phyloP scores from a whole-genome alignment of 2,888 invertebrate species.

The Didymodactylos carnosus region DNA sequence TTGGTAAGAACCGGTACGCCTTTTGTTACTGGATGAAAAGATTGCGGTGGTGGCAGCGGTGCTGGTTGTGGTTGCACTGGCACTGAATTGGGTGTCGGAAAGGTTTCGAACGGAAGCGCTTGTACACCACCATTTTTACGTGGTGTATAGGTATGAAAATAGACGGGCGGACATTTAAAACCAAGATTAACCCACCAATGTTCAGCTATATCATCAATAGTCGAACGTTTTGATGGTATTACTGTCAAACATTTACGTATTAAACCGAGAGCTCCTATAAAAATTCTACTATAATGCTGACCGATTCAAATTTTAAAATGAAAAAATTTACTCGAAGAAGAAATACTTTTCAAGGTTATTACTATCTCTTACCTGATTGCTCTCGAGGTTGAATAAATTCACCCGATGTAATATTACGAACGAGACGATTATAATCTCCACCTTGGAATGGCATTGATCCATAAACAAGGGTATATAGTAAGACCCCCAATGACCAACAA shows the following conservation, averaged over 20 bases:
- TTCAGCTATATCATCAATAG: conserved; percentile 74
- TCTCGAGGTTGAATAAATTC: conserved; percentile 89
- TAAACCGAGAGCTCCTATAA: conserved; percentile 55
- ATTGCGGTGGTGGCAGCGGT: no score
- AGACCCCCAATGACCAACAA: conserved; percentile 71
- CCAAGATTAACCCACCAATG: conserved; percentile 80
- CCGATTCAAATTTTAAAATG: neutral
- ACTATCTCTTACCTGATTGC: conserved; percentile 48
- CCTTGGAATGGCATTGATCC: conserved; percentile 98
- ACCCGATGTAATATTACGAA: conserved; percentile 84
- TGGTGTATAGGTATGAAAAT: neutral
- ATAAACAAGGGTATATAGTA: conserved; percentile 88
- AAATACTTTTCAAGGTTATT: no score
- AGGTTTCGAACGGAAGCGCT: no score
- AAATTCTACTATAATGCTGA: neutral
- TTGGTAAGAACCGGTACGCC: no score
- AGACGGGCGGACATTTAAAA: conserved; percentile 15
- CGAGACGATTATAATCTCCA: conserved; percentile 83
- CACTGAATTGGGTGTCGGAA: no score
- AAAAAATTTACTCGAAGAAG: no score
- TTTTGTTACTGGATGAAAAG: no score
- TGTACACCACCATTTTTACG: neutral
- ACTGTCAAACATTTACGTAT: conserved; percentile 85
- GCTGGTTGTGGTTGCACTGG: no score
- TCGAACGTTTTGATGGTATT: conserved; percentile 65